A percentile compares a stretch with the other conserved stretches of the same genome.
Conservation (phyloP, 2,888 invertebrate species). For the Amblyteles armatorius region DNA sequence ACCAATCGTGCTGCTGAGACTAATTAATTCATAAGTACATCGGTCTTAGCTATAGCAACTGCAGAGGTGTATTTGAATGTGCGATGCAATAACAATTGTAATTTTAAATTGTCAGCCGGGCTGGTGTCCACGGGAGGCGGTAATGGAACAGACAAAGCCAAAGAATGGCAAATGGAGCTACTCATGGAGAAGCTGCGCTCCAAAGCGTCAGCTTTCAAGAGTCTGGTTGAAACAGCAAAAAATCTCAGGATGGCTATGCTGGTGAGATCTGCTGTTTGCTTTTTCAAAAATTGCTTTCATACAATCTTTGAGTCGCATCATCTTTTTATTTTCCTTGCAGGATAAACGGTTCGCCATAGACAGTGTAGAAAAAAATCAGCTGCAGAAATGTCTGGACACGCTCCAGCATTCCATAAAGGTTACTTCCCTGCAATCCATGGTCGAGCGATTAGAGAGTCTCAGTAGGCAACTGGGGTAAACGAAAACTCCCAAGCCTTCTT, state of each 20-base stretch:
- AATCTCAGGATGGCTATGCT: conserved; percentile 94
- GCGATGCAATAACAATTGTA: not conserved
- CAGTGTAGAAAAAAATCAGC: conserved; percentile 92
- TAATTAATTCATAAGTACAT: not conserved
- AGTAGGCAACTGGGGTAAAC: conserved; percentile 94
- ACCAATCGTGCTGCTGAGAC: not conserved
- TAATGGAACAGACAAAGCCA: conserved; percentile 86
- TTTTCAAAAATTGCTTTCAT: not conserved
- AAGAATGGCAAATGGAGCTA: conserved; percentile 93
- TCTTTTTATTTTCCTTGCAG: conserved; percentile 83
- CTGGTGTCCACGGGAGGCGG: conserved; percentile 75
- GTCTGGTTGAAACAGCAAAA: conserved; percentile 94
- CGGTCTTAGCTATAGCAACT: not conserved
- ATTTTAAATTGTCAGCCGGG: conserved; percentile 74
- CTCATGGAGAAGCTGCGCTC: conserved; percentile 96
- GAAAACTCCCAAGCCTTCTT: conserved; percentile 34
- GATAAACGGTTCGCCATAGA: conserved; percentile 96
- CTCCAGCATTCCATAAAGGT: conserved; percentile 98
- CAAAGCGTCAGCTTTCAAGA: conserved; percentile 92
- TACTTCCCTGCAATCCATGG: conserved; percentile 95
- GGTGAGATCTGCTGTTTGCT: conserved; percentile 84
- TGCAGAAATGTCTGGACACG: conserved; percentile 96
- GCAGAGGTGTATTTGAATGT: not conserved
- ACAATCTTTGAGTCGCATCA: conserved; percentile 44
- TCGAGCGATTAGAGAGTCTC: conserved; percentile 96